Evolutionary conservation across 2,113 vertebrate species (phyloP).

Genomic region (Romanogobio albipinnatus): DNA sequence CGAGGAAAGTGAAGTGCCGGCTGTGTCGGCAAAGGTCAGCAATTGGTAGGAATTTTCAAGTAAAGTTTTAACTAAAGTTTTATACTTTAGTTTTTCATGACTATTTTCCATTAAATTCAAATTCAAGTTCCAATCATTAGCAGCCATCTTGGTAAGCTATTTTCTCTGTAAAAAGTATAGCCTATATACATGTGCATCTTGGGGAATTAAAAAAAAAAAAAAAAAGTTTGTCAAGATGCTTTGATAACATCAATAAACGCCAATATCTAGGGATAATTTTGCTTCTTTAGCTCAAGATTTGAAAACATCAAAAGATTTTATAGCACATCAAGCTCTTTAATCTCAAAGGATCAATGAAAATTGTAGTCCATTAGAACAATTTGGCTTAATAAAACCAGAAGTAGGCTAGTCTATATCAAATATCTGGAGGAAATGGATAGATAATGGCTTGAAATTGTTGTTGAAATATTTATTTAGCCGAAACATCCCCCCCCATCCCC

Average conservation of each 20-base stretch:
- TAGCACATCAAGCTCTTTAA: slow-evolving; percentile 7
- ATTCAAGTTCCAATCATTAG: not conserved
- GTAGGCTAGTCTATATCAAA: not conserved
- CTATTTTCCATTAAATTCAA: not conserved
- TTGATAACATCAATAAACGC: not conserved
- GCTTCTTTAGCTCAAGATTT: not conserved
- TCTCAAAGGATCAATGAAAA: not conserved
- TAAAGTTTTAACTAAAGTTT: not conserved
- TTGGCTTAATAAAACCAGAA: not conserved
- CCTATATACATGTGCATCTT: not conserved
- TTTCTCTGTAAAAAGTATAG: not conserved
- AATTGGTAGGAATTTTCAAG: not conserved
- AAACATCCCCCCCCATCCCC: too few species aligned
- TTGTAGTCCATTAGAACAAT: not conserved
- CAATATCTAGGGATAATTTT: not conserved
- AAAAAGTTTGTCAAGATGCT: not conserved
- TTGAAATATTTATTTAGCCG: slow-evolving; percentile 1
- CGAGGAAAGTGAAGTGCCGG: not conserved
- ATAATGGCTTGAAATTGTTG: not conserved
- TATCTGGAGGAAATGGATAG: not conserved
- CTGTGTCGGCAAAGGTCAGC: slow-evolving; percentile 4
- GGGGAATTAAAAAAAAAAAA: not conserved
- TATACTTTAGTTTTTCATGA: not conserved
- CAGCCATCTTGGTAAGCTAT: not conserved
- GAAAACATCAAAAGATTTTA: not conserved